These are phyloP conservation scores for Heteromyza rotundicornis DNA, from an alignment of 2,888 invertebrate genomes.

Conservation along the genomic window DNA sequence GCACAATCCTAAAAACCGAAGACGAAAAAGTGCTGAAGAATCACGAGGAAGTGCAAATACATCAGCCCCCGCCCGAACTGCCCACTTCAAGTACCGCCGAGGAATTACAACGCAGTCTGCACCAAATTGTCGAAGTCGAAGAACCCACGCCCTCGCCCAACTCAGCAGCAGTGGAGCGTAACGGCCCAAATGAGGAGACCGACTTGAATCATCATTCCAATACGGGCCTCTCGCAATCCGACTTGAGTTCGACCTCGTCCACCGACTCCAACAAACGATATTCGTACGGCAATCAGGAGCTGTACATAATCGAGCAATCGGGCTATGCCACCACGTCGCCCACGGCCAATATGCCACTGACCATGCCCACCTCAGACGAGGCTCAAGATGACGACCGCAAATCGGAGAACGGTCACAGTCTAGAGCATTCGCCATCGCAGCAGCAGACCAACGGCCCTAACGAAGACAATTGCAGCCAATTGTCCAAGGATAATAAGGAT, in stretches of 20 bases:
- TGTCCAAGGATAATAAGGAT: not conserved
- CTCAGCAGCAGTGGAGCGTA: conserved; percentile 19
- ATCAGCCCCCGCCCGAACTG: conserved; percentile 55
- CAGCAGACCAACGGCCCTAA: conserved; percentile 62
- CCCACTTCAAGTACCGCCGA: conserved; percentile 38
- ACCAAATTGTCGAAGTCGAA: conserved; percentile 54
- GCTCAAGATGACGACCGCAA: conserved; percentile 42
- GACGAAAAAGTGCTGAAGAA: conserved; percentile 30
- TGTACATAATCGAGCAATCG: conserved; percentile 76
- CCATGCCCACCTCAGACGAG: conserved; percentile 34
- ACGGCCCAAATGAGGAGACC: not conserved
- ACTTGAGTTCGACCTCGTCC: conserved; percentile 74
- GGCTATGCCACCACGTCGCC: conserved; percentile 66
- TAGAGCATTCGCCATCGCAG: conserved; percentile 25
- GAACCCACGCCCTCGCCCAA: conserved; percentile 34
- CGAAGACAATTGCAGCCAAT: not conserved
- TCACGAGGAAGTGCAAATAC: conserved; percentile 62
- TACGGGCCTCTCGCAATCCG: conserved; percentile 83
- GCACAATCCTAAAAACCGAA: conserved; percentile 7
- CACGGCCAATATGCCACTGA: conserved; percentile 29
- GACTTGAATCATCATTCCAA: conserved; percentile 66
- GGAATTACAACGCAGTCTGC: conserved; percentile 49
- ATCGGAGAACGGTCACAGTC: conserved; percentile 41
- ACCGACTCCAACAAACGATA: conserved; percentile 76
- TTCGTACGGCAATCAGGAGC: conserved; percentile 79